Evolutionary conservation across 2,113 vertebrate species (phyloP), one percentile per base, ranked within the genome.

Genomic region (Mionectes macconnelli): DNA sequence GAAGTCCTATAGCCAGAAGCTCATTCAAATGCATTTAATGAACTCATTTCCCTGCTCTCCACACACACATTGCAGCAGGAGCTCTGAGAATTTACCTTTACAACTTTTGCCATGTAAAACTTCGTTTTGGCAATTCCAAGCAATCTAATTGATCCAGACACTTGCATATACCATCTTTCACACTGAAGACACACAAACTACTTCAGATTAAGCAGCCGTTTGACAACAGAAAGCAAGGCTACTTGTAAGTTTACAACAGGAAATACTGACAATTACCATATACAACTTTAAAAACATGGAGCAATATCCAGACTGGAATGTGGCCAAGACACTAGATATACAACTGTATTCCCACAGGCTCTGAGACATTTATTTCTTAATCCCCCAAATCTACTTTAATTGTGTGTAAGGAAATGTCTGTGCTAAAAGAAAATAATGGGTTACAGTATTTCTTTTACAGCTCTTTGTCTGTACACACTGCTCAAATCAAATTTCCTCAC

Each of bases 311-410:
- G 53, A 76, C 30, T 49, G 74, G 77, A 91, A 53, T 17, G 28
- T 64, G 44, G 40, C 91, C 94, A 95, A 89, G 56, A 68, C 30
- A 45, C 53, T 84, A 91, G 62, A 57, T 87, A 47, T 89, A 87
- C 40, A 89, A 45, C 18, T 75, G 17, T 87, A 94, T 89, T 95
- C 66, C 74, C 89, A 82, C 49, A 66, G 84, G 62, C 53, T 87
- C 42, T 7, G 25, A 91, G 62, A 87, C 30, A 89, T 87, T 90
- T 92, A 82, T 82, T 89, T 94, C 86, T 91, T 96, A 94, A 94
- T 95, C 60, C 44, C 22, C 40, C 24, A 91, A 92, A 94, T 84
- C 47, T 90, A 78, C 68, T 95, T 95, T 95, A 96, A 84, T 93
- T 95, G 42, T 60, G 5, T 91, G 30, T 84, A 84, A 89, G 73